Conservation (phyloP, 2,888 invertebrate species). For the Apamea crenata region DNA sequence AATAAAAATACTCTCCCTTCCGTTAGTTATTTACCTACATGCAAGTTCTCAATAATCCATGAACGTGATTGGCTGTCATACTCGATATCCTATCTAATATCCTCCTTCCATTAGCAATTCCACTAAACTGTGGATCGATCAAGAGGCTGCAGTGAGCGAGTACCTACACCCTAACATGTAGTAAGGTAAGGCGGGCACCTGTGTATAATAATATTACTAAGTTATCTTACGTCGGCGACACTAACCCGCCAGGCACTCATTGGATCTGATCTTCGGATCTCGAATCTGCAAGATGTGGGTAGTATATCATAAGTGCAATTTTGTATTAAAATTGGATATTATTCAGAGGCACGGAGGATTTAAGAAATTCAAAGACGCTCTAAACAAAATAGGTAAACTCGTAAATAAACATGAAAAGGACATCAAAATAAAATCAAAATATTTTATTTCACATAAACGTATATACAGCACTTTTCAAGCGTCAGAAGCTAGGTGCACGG, state of each 20-base stretch:
- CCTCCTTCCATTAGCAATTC: constrained; percentile 1
- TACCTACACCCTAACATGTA: constrained; percentile 1
- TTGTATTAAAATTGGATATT: not conserved
- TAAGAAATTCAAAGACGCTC: not conserved
- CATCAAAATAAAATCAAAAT: no score
- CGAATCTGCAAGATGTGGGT: not conserved
- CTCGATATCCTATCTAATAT: not conserved
- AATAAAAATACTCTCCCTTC: not conserved
- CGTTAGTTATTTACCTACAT: not conserved
- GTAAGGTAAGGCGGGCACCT: constrained; percentile 26
- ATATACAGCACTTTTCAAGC: no score
- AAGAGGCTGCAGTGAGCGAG: constrained; percentile 21
- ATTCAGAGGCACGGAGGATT: not conserved
- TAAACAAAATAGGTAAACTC: not conserved
- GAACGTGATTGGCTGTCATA: not conserved
- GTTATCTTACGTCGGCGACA: constrained; percentile 35
- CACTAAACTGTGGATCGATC: constrained; percentile 41
- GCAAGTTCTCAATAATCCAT: not conserved
- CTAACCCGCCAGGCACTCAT: constrained; percentile 15
- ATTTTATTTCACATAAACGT: no score
- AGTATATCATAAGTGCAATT: not conserved
- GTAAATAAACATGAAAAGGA: not conserved
- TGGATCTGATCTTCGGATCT: constrained; percentile 23
- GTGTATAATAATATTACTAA: constrained; percentile 47
- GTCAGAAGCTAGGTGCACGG: no score